Base-by-base conservation (phyloP, 35 echinoderm and acorn worm species). In the Lytechinus variegatus region DNA sequence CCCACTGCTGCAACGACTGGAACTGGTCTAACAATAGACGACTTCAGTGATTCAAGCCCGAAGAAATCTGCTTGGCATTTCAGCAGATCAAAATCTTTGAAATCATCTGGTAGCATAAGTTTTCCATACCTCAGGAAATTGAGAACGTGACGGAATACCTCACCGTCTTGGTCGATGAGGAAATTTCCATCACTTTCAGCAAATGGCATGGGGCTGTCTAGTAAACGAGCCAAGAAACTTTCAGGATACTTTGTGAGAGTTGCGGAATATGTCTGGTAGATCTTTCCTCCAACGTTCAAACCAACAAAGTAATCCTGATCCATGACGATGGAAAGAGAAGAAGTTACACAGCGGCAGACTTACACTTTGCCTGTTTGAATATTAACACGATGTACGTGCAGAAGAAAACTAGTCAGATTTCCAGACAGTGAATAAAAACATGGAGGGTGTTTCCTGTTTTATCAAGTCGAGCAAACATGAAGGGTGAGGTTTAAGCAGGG, bases 101-200 rank as follows among this genome's bases (percentile, higher is more conserved):
- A 98, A 24, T 58, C 86, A 13, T 97, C 95, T 28, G 97, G 97
- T 6, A 98, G 93, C 52, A 95, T 56, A 3, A 98, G 95, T 54
- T 96, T 87, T 61, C 94, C 96, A 27, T 86, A 86, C 61, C 95
- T 95, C 8, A 98, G 56, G 87, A 95, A 98, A 89, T 98, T 97
- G 12, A 98, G 92, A 13, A 98, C 55, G 86, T 98, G 92, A 9
- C 94, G 95, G 87, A 97, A 97, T 54, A 96, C 27, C 1, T 96
- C 93, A 5, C 97, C 97, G 58, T 97, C 97, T 8, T 95, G 95
- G 54, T 97, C 97, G 54, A 97, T 97, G 28, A 96, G 86, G 52
- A 94, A 96, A 28, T 87, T 96, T 27, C 97, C 97, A 14, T 87
- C 86, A 9, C 95, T 94, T 52, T 57, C 96, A 10, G 94, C 13